These are phyloP conservation scores for Bombus waltoni DNA, from an alignment of 1,140 invertebrate species.

Conservation along the genomic window DNA sequence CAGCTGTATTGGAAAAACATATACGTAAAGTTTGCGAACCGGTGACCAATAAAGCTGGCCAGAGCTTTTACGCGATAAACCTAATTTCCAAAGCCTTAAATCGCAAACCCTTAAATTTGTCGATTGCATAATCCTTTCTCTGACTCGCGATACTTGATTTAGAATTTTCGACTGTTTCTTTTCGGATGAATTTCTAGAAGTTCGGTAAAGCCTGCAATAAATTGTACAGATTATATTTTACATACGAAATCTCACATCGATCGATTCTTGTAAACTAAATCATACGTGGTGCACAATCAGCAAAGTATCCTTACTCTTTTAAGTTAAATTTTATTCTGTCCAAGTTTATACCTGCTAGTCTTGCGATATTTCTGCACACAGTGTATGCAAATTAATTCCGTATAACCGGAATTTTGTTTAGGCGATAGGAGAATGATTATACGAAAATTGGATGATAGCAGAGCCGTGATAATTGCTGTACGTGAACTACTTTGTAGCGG, in stretches of 20 bases:
- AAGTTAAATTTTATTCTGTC: neutral
- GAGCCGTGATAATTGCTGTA: neutral
- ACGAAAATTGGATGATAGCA: neutral
- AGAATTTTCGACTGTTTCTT: neutral
- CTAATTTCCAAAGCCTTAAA: neutral
- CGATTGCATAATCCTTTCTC: neutral
- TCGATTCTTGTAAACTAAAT: neutral
- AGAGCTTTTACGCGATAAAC: neutral
- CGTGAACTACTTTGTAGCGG: too few relatives aligned
- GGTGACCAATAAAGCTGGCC: neutral
- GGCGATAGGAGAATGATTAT: neutral
- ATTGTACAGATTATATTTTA: neutral
- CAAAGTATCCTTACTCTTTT: neutral
- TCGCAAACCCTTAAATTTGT: neutral
- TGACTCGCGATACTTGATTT: neutral
- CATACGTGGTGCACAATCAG: neutral
- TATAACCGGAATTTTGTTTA: neutral
- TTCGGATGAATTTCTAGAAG: neutral
- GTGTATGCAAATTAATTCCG: neutral
- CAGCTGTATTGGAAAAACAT: slow-evolving; percentile 10
- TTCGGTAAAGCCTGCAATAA: neutral
- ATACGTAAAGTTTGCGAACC: neutral
- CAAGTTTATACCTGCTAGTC: neutral
- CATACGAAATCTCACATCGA: neutral
- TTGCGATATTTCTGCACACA: neutral